phyloP scores from a whole-genome alignment of 2,888 invertebrate species.

The Periphyllus acericola region DNA sequence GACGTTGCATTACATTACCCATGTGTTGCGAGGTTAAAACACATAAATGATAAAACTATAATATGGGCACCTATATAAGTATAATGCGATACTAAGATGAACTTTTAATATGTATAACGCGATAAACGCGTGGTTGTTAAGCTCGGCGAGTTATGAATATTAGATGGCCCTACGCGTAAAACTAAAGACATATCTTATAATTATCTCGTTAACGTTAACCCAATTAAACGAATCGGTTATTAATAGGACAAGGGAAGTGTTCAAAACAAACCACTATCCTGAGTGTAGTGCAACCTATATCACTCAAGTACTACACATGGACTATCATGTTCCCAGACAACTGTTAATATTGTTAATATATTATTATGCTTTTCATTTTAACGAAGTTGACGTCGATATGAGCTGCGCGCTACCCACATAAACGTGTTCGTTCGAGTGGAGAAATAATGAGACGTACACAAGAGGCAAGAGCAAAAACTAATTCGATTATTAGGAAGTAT shows the following conservation, averaged over 20 bases:
- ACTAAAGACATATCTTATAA: neutral
- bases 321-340: neutral
- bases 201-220: slow-evolving; percentile 26
- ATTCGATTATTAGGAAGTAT: neutral
- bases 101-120: neutral
- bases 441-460: neutral
- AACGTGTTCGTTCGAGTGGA: neutral
- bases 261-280: neutral
- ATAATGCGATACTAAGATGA: neutral
- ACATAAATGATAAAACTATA: neutral
- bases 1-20: neutral
- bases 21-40: neutral
- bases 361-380: neutral
- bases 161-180: neutral
- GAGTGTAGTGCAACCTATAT: neutral
- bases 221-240: slow-evolving; percentile 12
- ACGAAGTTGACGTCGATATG: neutral
- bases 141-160: slow-evolving; percentile 2
- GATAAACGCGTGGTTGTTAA: neutral
- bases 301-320: neutral
- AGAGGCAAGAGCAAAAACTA: neutral
- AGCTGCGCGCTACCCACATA: neutral
- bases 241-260: neutral
- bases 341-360: neutral
- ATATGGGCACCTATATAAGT: neutral